Evolutionary conservation across 2,797 vertebrate species (phyloP).

Genomic region (Xenentodon cancila): DNA sequence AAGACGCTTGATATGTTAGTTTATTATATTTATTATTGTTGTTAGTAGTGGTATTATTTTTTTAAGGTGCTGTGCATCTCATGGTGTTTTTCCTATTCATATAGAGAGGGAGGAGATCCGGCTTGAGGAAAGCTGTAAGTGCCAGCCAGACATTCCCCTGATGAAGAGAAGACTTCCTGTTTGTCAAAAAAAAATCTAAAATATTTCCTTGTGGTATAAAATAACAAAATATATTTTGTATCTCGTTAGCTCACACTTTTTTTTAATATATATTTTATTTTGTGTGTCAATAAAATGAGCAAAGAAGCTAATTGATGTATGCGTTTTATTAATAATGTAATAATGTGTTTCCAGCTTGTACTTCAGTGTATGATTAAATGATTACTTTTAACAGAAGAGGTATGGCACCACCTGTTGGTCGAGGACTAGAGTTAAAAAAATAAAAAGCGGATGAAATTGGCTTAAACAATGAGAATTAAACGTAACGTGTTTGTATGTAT

Average conservation of each 20-base stretch:
- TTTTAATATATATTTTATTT: not conserved
- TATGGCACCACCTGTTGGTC: conserved; percentile 28
- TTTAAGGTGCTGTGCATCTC: conserved; percentile 5
- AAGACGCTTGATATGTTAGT: conserved; percentile 54
- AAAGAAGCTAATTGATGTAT: not conserved
- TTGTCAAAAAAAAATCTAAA: conserved; percentile 1
- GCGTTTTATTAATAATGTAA: not conserved
- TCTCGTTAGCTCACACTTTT: not conserved
- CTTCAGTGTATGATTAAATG: not conserved
- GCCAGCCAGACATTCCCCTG: conserved; percentile 11
- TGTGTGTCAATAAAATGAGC: conserved; percentile 3
- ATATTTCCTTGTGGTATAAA: conserved; percentile 12
- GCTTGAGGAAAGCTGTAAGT: conserved; percentile 26
- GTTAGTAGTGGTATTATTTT: not conserved
- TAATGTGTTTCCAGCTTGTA: not conserved
- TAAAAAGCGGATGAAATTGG: no score
- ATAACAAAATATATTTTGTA: not conserved
- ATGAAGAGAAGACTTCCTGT: conserved; percentile 29
- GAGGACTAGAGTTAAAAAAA: no score
- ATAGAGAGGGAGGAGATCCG: conserved; percentile 44
- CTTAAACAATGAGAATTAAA: no score
- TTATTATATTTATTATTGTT: not conserved
- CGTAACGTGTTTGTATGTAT: no score
- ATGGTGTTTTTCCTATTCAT: conserved; percentile 24
- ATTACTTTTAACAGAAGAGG: not conserved